Conservation (phyloP, 2,113 vertebrate species). For the Microtus richardsoni region DNA sequence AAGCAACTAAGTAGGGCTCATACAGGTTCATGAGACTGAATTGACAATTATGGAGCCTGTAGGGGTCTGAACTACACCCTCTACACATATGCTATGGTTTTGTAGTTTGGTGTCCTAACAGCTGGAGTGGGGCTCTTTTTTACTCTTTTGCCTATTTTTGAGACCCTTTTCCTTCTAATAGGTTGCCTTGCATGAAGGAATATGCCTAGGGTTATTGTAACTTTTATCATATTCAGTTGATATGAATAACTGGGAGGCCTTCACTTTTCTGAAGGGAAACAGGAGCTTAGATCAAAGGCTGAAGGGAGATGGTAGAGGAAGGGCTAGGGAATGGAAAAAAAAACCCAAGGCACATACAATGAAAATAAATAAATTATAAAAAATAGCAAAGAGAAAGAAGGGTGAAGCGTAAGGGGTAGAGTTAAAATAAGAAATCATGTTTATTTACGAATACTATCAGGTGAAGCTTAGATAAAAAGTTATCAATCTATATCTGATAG, state of each 20-base stretch:
- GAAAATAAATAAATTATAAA: not conserved
- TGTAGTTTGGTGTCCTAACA: not conserved
- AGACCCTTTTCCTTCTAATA: not conserved
- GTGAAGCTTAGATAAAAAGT: slow-evolving; percentile 21
- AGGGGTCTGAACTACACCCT: not conserved
- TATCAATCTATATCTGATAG: not conserved
- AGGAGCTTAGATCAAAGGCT: not conserved
- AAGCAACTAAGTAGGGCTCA: not conserved
- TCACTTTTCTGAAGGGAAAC: not conserved
- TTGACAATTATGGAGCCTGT: not conserved
- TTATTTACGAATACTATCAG: not conserved
- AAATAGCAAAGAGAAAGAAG: not conserved
- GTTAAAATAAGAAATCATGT: not conserved
- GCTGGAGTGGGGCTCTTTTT: not conserved
- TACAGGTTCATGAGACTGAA: too few relatives aligned
- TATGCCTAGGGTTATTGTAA: not conserved
- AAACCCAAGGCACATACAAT: not conserved
- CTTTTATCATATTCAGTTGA: not conserved
- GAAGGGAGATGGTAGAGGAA: not conserved
- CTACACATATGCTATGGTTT: not conserved
- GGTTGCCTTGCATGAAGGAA: not conserved
- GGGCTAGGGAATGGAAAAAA: not conserved
- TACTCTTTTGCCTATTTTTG: not conserved
- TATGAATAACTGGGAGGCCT: too few relatives aligned
- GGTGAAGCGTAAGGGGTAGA: not conserved